Base-by-base conservation (phyloP, 2,888 invertebrate genomes). In the Yponomeuta sedellus region DNA sequence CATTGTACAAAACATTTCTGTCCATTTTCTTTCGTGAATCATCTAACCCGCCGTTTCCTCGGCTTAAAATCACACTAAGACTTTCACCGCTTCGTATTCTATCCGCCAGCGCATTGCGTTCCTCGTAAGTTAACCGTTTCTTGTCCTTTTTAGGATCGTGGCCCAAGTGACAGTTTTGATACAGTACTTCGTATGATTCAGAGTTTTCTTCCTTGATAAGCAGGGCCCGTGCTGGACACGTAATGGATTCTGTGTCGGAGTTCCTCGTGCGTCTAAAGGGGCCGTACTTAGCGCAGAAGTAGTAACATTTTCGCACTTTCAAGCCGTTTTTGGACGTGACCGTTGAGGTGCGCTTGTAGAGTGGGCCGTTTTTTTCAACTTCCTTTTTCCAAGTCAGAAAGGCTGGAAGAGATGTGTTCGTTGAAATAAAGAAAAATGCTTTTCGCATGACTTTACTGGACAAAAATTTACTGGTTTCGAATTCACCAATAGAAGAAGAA, bases 251-350 rank as follows among this genome's bases (percentile, higher is more conserved):
- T 61, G 8, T 20, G 12, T 22, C 56, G 28, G 5, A 20, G 12
- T 2, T 25, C 25, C 34, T 66, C 59, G 11, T 44, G 1, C 40
- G 61, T 62, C 44, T 64, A 28, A 20, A 52, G 11, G 16, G 19
- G 22, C 66, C 66, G 2, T 65, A 64, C 34, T 61, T 64, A 1
- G 25, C 44, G 52, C 68, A 68, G 52, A 63, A 59, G 22, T 61
- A 68, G 44, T 66, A 68, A 39, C 40, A 66, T 66, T 66, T 67
- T 57, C 52, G 67, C 25, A 66, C 59, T 70, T 61, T 28, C 64
- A 68, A 0, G 69, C 63, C 63, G 19, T 44, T 40, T 44, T 63
- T 63, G 11, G 20, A 11, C 12, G 10, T 22, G 6, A 22, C 11
- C 10, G 20, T 44, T 22, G 63, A 44, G 19, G 63, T 28, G 5